phyloP scores from a whole-genome alignment of 1,140 invertebrate genomes.

The Heterodera schachtii region DNA sequence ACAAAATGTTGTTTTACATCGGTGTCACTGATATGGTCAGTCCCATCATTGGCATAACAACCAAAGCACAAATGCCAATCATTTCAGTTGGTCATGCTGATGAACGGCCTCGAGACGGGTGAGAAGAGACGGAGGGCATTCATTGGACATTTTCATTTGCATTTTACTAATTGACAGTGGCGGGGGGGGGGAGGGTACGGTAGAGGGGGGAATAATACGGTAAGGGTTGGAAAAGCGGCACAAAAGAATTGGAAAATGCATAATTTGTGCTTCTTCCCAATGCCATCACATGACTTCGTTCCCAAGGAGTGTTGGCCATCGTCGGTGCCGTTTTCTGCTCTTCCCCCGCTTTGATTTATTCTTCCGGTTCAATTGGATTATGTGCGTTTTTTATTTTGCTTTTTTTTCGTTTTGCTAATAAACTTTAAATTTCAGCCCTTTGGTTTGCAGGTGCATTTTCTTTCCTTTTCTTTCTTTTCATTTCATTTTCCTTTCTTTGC shows the following conservation, averaged over 20 bases:
- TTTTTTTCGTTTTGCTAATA: neutral
- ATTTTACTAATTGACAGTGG: constrained; percentile 11
- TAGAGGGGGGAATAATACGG: too few species aligned
- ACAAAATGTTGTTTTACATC: constrained; percentile 39
- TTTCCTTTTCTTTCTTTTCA: neutral
- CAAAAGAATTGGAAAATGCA: too few species aligned
- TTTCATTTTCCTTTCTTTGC: neutral
- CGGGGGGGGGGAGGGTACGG: too few species aligned
- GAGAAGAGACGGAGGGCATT: neutral
- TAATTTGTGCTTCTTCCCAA: too few species aligned
- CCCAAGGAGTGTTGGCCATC: neutral
- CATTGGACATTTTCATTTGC: neutral
- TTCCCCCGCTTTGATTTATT: constrained; percentile 31
- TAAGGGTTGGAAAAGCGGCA: too few species aligned
- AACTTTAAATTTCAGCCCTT: constrained; percentile 14
- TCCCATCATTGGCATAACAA: neutral
- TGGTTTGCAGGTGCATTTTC: constrained; percentile 26
- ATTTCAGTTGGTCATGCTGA: constrained; percentile 23
- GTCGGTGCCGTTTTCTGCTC: constrained; percentile 32
- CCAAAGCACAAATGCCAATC: neutral
- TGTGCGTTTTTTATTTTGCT: neutral
- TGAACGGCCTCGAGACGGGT: constrained; percentile 28
- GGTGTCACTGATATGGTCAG: constrained; percentile 28
- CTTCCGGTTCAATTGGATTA: constrained; percentile 18
- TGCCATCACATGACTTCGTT: neutral